Percentiles rank a stretch among this genome's conserved stretches.
Conservation (phyloP, 2,888 invertebrate genomes). For the Drosophila peninsularis region DNA sequence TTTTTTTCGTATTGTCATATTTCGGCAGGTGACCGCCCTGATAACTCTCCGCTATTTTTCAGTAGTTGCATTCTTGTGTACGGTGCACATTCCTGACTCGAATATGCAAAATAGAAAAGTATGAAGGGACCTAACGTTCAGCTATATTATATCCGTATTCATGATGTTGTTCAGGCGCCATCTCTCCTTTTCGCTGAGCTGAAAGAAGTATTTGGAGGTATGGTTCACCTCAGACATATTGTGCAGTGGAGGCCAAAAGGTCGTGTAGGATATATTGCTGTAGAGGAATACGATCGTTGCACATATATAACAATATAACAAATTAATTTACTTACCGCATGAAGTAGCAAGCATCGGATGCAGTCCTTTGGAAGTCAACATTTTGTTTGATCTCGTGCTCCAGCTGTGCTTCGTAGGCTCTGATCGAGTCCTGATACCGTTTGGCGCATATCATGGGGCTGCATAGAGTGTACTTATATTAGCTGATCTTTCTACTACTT, state of each 20-base stretch:
- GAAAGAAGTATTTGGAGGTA: conserved; percentile 53
- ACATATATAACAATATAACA: no score
- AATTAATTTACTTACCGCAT: conserved; percentile 45
- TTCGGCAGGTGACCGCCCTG: background rate
- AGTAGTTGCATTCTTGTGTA: background rate
- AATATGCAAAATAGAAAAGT: background rate
- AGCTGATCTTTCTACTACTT: no score
- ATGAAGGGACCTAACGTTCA: background rate
- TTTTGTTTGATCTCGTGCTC: conserved; percentile 52
- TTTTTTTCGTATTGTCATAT: background rate
- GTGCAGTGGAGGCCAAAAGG: conserved; percentile 75
- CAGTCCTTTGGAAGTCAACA: conserved; percentile 51
- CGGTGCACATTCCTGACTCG: conserved; percentile 6
- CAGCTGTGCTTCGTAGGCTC: conserved; percentile 58
- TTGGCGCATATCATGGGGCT: conserved; percentile 41
- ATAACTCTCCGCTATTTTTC: background rate
- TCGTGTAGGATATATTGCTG: conserved; percentile 62
- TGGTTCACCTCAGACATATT: conserved; percentile 52
- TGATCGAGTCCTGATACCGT: conserved; percentile 41
- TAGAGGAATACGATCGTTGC: background rate
- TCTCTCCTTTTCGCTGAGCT: conserved; percentile 42
- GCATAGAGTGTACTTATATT: no score
- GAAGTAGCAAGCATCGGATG: conserved; percentile 62
- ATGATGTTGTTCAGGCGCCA: conserved; percentile 54
- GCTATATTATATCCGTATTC: conserved; percentile 43